Percentiles rank a stretch among this genome's conserved stretches.
These are phyloP conservation scores for Porites cylindrica DNA, from an alignment of 92 coral and sea anemone species.

Conservation along the genomic window DNA sequence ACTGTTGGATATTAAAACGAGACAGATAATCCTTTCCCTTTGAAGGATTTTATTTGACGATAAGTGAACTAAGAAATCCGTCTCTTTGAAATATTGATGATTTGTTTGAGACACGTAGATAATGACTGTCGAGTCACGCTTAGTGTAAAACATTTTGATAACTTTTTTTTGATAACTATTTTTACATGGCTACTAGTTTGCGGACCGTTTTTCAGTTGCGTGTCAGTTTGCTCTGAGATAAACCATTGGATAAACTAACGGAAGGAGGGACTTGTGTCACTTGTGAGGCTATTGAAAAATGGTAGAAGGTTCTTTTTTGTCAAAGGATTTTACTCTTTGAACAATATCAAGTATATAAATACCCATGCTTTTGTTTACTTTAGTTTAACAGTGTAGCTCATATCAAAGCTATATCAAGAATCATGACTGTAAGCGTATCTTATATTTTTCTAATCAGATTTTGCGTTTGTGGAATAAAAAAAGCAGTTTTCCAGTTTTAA, in stretches of 20 bases:
- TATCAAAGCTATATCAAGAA: neutral
- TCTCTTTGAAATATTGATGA: constrained; percentile 33
- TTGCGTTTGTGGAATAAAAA: neutral
- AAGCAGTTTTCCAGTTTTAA: no score
- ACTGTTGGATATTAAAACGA: constrained; percentile 32
- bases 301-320: constrained; percentile 26
- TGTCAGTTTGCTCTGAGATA: constrained; percentile 32
- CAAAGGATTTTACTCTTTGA: neutral
- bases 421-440: neutral
- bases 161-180: neutral
- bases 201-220: constrained; percentile 20
- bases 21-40: constrained; percentile 38
- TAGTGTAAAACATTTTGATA: neutral
- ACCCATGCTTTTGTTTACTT: constrained; percentile 27
- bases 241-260: constrained; percentile 28
- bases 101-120: neutral
- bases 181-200: neutral
- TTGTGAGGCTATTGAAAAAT: constrained; percentile 21
- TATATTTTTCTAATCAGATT: no score
- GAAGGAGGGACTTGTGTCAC: constrained; percentile 40
- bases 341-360: constrained; percentile 37
- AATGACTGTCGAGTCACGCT: neutral
- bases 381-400: neutral
- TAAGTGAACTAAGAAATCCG: constrained; percentile 36
- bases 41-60: constrained; percentile 18